Percentiles rank a stretch among this genome's conserved stretches.
Evolutionary conservation across 53 echinoderm and acorn worm species (phyloP).

Genomic region (Temnopleurus reevesii): DNA sequence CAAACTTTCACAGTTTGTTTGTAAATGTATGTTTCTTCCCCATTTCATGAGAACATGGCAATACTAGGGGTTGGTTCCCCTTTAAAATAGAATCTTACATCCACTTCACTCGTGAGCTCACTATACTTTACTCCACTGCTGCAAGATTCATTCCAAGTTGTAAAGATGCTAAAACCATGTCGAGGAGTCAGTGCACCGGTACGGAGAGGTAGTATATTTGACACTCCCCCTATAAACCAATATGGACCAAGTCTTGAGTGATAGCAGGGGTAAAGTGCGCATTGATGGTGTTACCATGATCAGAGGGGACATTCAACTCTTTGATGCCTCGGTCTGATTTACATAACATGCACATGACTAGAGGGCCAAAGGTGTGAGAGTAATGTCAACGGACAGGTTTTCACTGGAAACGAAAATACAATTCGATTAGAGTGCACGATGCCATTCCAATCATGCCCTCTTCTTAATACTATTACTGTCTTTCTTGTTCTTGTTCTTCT

Average conservation of each 20-base stretch:
- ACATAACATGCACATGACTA: neutral
- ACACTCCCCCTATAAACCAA: neutral
- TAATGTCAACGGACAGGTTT: no score
- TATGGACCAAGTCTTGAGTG: neutral
- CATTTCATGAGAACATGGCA: no score
- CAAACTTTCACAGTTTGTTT: no score
- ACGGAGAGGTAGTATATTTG: neutral
- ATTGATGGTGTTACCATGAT: neutral
- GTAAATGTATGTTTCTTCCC: no score
- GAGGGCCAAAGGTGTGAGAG: slow-evolving; percentile 18
- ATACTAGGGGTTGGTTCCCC: no score
- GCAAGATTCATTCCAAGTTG: neutral
- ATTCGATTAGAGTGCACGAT: neutral
- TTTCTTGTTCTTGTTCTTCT: neutral
- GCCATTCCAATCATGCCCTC: no score
- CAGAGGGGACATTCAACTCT: neutral
- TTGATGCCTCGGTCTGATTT: neutral
- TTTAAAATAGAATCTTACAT: no score
- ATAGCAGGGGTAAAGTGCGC: neutral
- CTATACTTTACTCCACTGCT: neutral
- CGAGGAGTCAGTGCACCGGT: neutral
- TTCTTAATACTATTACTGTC: neutral
- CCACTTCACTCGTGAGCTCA: neutral
- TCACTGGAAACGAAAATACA: neutral
- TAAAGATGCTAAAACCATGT: neutral